Percentiles rank a stretch among this genome's conserved stretches.
Evolutionary conservation across 2,797 vertebrate genomes (phyloP).

Genomic region (Pithecia hirsuta): DNA sequence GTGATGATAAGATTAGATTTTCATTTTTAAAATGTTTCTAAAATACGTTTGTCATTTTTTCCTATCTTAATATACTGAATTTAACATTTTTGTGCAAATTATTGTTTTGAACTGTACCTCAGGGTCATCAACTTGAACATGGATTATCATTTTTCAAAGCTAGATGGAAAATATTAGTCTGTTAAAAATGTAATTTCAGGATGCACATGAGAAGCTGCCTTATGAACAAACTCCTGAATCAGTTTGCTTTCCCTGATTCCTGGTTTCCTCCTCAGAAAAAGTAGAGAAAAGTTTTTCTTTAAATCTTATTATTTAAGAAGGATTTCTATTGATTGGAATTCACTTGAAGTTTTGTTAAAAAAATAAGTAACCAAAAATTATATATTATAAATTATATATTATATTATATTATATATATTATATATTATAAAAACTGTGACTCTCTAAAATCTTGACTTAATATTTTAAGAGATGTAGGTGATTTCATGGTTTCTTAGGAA

Average conservation of each 20-base stretch:
- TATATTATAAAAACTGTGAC: background rate
- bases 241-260: background rate
- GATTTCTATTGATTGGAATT: background rate
- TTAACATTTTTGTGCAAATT: background rate
- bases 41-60: background rate
- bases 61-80: background rate
- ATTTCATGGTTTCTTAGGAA: background rate
- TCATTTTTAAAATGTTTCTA: background rate
- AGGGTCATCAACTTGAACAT: background rate
- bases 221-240: background rate
- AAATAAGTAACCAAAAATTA: background rate
- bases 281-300: background rate
- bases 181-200: background rate
- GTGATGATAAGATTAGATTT: background rate
- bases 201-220: background rate
- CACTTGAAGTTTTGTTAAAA: background rate
- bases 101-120: background rate
- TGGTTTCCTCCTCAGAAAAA: background rate
- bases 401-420: too few species aligned
- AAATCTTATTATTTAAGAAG: background rate
- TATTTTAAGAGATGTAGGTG: background rate
- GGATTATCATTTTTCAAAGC: conserved; percentile 19
- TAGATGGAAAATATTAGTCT: background rate
- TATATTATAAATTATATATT: background rate
- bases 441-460: background rate